phyloP scores from a whole-genome alignment of 1,140 invertebrate genomes.

The Drosophila ficusphila region DNA sequence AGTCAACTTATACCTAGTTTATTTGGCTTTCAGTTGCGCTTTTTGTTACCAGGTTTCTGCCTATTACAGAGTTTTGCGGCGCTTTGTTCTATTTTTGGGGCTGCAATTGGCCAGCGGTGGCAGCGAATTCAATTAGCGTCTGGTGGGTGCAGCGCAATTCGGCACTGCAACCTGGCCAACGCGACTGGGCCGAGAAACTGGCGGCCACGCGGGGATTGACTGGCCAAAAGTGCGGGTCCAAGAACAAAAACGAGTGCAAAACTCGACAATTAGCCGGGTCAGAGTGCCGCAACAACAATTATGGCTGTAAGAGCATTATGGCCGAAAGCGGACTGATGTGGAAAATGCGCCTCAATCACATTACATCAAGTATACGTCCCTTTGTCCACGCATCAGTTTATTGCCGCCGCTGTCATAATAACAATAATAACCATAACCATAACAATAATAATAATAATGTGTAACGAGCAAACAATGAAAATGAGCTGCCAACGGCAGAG shows the following conservation, averaged over 20 bases:
- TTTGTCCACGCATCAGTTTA: neutral
- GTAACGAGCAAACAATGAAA: slow-evolving; percentile 48
- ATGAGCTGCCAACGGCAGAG: slow-evolving; percentile 12
- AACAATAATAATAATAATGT: slow-evolving; percentile 23
- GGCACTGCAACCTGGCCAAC: neutral
- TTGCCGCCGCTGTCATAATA: neutral
- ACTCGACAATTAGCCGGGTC: slow-evolving; percentile 48
- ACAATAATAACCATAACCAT: neutral
- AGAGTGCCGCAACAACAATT: slow-evolving; percentile 31
- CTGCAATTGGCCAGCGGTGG: slow-evolving; percentile 19
- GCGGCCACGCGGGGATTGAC: neutral
- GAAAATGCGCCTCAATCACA: slow-evolving; percentile 1
- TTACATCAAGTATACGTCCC: slow-evolving; percentile 35
- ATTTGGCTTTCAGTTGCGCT: slow-evolving; percentile 6
- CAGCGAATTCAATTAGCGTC: slow-evolving; percentile 46
- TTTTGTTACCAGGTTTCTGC: slow-evolving; percentile 17
- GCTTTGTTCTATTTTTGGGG: slow-evolving; percentile 22
- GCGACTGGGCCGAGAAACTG: neutral
- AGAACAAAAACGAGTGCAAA: neutral
- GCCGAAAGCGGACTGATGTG: neutral
- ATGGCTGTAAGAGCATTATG: slow-evolving; percentile 48
- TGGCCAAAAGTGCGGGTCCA: neutral
- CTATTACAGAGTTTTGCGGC: slow-evolving; percentile 22
- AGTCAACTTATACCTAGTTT: neutral
- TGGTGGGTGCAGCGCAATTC: neutral